These are phyloP conservation scores for Dendropsophus ebraccatus DNA, from an alignment of 2,113 vertebrate species.

Conservation along the genomic window DNA sequence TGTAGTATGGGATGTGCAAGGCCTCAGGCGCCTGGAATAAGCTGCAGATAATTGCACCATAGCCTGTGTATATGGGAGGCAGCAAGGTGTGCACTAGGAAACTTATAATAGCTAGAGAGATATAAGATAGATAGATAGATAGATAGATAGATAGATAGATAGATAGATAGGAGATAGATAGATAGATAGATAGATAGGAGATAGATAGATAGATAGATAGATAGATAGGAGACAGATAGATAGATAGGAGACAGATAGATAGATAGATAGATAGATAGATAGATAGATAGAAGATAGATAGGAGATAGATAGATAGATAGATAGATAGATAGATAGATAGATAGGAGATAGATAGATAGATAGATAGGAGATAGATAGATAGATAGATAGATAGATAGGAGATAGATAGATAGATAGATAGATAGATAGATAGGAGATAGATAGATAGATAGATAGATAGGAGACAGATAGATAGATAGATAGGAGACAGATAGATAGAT, in stretches of 20 bases:
- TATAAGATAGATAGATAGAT: neutral
- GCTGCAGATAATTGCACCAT: neutral
- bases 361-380: neutral
- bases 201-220: too few species aligned
- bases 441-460: too few species aligned
- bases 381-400: neutral
- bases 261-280: neutral
- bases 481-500: too few species aligned
- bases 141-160: constrained; percentile 28
- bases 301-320: constrained; percentile 1
- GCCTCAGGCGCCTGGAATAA: constrained; percentile 63
- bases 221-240: too few species aligned
- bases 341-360: neutral
- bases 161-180: too few species aligned
- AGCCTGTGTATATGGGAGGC: neutral
- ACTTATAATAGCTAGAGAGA: constrained; percentile 10
- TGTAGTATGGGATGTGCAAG: constrained; percentile 63
- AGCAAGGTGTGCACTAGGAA: neutral
- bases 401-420: neutral
- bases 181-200: too few species aligned
- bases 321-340: constrained; percentile 12
- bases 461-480: too few species aligned
- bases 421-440: too few species aligned
- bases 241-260: too few species aligned
- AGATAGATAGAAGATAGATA: neutral